Percentiles rank a stretch among this genome's conserved stretches.
phyloP scores from a whole-genome alignment of 2,888 invertebrate genomes.

The Monopis laevigella region DNA sequence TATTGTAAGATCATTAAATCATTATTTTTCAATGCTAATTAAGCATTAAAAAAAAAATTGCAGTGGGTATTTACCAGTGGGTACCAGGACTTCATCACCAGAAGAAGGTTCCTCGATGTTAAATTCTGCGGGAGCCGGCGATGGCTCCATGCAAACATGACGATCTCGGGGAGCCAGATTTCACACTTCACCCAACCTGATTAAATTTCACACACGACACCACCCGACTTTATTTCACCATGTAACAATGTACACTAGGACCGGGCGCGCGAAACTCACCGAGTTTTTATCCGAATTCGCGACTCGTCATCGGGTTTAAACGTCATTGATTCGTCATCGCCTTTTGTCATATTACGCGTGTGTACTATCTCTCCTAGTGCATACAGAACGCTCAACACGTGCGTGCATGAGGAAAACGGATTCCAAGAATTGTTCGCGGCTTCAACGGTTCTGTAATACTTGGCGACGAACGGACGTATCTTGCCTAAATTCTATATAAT shows the following conservation, averaged over 20 bases:
- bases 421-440: conserved; percentile 46
- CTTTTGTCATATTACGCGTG: conserved; percentile 18
- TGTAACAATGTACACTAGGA: conserved; percentile 33
- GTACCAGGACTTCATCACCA: conserved; percentile 53
- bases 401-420: conserved; percentile 48
- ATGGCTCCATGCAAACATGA: conserved; percentile 53
- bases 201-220: conserved; percentile 18
- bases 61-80: conserved; percentile 47
- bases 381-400: conserved; percentile 5
- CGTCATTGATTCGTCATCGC: conserved; percentile 42
- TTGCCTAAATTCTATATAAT: no score
- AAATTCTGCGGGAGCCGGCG: conserved; percentile 27
- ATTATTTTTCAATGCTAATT: background rate
- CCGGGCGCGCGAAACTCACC: conserved; percentile 7
- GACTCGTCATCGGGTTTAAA: conserved; percentile 44
- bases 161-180: conserved; percentile 45
- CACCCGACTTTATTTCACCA: conserved; percentile 15
- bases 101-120: conserved; percentile 26
- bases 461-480: no score
- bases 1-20: no score
- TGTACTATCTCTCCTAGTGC: conserved; percentile 28
- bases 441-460: background rate
- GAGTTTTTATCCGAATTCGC: conserved; percentile 36
- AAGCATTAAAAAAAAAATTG: background rate
- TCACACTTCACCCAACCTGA: conserved; percentile 20